These are phyloP conservation scores for Aleadryas rufinucha DNA, from an alignment of 2,113 vertebrate species.

Conservation along the genomic window DNA sequence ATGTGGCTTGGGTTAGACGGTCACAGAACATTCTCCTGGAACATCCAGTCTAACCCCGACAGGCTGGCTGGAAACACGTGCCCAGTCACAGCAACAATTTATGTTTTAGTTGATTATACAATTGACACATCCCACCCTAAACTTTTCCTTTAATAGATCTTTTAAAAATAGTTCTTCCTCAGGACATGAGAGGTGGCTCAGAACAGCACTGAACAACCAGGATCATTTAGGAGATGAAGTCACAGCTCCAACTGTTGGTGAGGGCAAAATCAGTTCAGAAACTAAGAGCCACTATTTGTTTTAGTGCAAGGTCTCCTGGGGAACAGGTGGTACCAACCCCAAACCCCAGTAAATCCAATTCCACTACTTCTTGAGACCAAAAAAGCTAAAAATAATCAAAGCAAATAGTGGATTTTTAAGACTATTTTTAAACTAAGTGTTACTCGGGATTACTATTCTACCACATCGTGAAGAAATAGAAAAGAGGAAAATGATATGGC, in stretches of 20 bases:
- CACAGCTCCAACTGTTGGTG: neutral
- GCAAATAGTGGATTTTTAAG: neutral
- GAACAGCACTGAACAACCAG: neutral
- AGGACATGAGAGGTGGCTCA: neutral
- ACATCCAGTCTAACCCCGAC: neutral
- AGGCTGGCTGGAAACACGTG: neutral
- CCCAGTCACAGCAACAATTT: neutral
- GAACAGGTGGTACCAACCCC: neutral
- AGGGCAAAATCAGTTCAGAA: neutral
- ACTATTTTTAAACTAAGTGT: neutral
- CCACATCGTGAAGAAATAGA: neutral
- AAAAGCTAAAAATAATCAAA: neutral
- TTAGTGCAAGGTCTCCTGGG: neutral
- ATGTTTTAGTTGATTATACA: neutral
- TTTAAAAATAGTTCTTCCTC: neutral
- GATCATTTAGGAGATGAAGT: neutral
- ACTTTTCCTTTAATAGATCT: neutral
- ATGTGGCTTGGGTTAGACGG: rapidly evolving
- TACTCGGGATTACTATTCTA: constrained; percentile 1
- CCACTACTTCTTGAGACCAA: neutral
- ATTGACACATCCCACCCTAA: neutral
- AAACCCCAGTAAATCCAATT: neutral
- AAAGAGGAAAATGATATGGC: neutral
- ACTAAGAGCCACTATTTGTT: neutral
- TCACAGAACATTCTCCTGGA: neutral